Percentiles rank a stretch among this genome's conserved stretches.
phyloP scores from a whole-genome alignment of 1,140 invertebrate genomes.

The Rhyzopertha dominica region DNA sequence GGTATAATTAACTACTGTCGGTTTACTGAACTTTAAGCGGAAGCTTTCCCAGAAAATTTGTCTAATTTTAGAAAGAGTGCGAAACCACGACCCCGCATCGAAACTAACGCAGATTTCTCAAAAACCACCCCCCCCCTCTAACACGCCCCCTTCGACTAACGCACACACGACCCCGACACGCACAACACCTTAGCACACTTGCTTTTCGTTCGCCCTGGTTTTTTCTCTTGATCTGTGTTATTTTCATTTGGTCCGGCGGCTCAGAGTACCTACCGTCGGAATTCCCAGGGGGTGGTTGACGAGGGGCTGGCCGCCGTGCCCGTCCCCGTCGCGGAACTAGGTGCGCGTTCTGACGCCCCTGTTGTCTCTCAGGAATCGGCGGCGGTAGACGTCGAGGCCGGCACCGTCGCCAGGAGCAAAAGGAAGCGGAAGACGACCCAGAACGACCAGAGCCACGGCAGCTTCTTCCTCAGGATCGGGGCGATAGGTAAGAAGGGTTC shows the following conservation, averaged over 20 bases:
- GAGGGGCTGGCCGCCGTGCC: constrained; percentile 42
- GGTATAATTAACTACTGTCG: too few species aligned
- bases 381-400: constrained; percentile 61
- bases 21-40: too few species aligned
- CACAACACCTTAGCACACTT: constrained; percentile 21
- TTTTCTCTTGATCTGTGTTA: constrained; percentile 21
- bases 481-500: constrained; percentile 89
- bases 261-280: constrained; percentile 45
- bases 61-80: too few species aligned
- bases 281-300: constrained; percentile 45
- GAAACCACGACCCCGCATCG: too few species aligned
- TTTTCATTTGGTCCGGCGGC: constrained; percentile 32
- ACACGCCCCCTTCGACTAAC: too few species aligned
- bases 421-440: constrained; percentile 87
- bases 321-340: constrained; percentile 41
- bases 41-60: too few species aligned
- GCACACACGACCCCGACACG: too few species aligned
- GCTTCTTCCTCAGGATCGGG: constrained; percentile 93
- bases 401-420: constrained; percentile 55
- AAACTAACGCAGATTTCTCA: too few species aligned
- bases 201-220: constrained; percentile 18
- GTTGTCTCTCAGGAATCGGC: constrained; percentile 36
- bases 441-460: constrained; percentile 89
- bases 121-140: too few species aligned
- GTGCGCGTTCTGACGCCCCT: constrained; percentile 33